Base-by-base conservation (phyloP, 2,113 vertebrate genomes). In the Acanthochromis polyacanthus region DNA sequence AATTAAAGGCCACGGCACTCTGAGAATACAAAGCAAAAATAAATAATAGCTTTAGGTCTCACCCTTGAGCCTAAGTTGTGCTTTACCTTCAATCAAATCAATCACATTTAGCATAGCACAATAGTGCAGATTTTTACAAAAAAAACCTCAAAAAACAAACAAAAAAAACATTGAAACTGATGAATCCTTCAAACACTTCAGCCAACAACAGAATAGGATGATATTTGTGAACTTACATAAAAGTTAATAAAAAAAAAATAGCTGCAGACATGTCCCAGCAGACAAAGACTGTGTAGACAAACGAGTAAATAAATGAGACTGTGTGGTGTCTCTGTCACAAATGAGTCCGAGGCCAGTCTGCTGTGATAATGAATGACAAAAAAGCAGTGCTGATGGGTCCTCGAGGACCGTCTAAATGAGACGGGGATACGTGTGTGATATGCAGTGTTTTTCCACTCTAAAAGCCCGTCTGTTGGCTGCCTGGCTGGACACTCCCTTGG, bases 341-440 rank as follows among this genome's bases (percentile, higher is more conserved):
- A 80, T 71, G 60, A 87, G 80, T 74, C 65, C 48, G 63, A 75
- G 73, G 63, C 66, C 61, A 73, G 71, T 71, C 59, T 73, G 61
- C 16, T 83, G 89, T 68, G 79, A 87, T 89, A 71, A 90, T 62
- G 28, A n/a, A 23, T 64, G 71, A 86, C 84, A 88, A 88, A 90
- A 90, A 75, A 71, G 19, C 3, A 58, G 38, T 9, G 20, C 64
- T 81, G 81, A 86, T 86, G 82, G 78, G 82, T 64, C 80, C 86
- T 80, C 64, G 53, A 86, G 82, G 77, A 66, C 67, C 59, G 14
- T 63, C 65, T 84, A 70, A 83, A 88, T 77, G 83, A 79, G 78
- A 78, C 8, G 0, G 20, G 75, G 73, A 83, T 83, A 53, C 38
- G 4, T 23, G 19, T 60, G 77, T 8, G 55, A 80, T 79, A 64